These are phyloP conservation scores for Psephotus haematonotus DNA, from an alignment of 2,113 vertebrate genomes.

Conservation along the genomic window DNA sequence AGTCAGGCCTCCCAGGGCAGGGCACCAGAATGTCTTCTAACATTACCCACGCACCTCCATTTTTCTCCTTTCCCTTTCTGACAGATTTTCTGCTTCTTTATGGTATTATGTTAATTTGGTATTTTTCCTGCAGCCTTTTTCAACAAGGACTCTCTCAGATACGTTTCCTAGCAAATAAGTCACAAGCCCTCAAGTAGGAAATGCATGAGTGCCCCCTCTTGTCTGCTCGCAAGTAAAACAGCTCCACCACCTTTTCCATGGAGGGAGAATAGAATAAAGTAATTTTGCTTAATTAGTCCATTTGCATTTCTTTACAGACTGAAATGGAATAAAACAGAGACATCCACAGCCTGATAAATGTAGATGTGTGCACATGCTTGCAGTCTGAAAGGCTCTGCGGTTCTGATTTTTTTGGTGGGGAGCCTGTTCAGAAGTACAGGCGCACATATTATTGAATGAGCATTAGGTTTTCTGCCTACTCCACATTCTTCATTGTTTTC, in stretches of 20 bases:
- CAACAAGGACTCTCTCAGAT: background rate
- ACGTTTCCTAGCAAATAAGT: background rate
- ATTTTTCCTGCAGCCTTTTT: background rate
- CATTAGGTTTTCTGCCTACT: conserved; percentile 17
- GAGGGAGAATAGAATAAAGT: background rate
- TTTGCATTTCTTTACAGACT: background rate
- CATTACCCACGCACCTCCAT: background rate
- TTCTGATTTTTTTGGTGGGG: background rate
- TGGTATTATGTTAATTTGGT: background rate
- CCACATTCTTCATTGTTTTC: background rate
- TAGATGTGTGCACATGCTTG: background rate
- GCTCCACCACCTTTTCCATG: background rate
- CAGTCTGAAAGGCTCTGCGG: background rate
- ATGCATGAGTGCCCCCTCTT: conserved; percentile 70
- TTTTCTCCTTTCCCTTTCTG: background rate
- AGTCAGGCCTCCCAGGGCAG: background rate
- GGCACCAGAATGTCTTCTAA: background rate
- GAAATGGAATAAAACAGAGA: background rate
- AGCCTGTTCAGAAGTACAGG: background rate
- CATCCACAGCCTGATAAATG: background rate
- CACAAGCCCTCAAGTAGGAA: background rate
- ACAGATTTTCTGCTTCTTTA: conserved; percentile 20
- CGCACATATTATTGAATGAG: background rate
- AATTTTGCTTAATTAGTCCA: background rate
- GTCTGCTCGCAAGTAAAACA: conserved; percentile 44